A percentile compares a stretch with the other conserved stretches of the same genome.
Conservation (phyloP, 2,888 invertebrate species). For the Notodonta dromedarius region DNA sequence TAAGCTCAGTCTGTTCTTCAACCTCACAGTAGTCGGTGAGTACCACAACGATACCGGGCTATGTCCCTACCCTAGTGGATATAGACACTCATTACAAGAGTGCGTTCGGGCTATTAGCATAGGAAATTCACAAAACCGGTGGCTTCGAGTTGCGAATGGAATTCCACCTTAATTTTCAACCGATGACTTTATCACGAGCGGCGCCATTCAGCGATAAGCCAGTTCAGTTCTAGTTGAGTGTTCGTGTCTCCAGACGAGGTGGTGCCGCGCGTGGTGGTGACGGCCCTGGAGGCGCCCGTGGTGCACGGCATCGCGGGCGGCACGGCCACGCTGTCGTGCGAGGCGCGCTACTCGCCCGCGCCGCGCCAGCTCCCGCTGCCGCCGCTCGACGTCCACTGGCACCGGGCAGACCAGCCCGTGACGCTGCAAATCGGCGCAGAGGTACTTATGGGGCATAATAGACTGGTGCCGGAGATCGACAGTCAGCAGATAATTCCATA, state of each 20-base stretch:
- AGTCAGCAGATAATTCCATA: too few relatives aligned
- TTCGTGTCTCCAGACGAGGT: constrained; percentile 38
- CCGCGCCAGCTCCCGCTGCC: constrained; percentile 52
- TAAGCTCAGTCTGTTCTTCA: constrained; percentile 88
- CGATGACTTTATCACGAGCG: too few relatives aligned
- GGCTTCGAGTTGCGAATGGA: too few relatives aligned
- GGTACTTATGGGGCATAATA: not conserved
- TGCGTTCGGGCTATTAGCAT: too few relatives aligned
- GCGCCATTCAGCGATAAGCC: too few relatives aligned
- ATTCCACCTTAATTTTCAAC: too few relatives aligned
- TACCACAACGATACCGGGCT: not conserved
- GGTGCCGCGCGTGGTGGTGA: constrained; percentile 44
- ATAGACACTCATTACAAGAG: not conserved
- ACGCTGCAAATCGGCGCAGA: constrained; percentile 45
- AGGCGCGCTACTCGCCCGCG: constrained; percentile 59
- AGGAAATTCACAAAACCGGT: too few relatives aligned
- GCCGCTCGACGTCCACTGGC: constrained; percentile 60
- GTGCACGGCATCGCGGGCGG: constrained; percentile 50
- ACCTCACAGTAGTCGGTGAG: constrained; percentile 86
- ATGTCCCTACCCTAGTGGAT: not conserved
- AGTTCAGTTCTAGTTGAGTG: not conserved
- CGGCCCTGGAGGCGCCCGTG: constrained; percentile 24
- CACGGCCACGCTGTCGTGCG: constrained; percentile 60
- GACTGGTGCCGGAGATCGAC: too few relatives aligned
- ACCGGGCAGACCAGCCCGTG: constrained; percentile 42